A percentile compares a stretch with the other conserved stretches of the same genome.
These are phyloP conservation scores for Mya arenaria DNA, from an alignment of 1,140 invertebrate species.

Conservation along the genomic window DNA sequence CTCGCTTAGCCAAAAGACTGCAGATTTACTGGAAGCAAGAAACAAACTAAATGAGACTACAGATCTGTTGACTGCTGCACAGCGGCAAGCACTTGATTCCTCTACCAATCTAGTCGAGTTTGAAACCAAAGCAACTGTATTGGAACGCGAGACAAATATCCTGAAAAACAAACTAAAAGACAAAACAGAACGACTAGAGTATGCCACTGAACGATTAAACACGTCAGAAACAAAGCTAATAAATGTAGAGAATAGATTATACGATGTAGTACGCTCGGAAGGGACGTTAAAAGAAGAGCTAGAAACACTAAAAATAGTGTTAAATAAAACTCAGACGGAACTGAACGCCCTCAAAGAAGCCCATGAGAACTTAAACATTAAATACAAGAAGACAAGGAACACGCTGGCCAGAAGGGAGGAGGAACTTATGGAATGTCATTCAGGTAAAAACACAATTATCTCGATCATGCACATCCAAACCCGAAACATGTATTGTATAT, in stretches of 20 bases:
- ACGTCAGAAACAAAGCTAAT: constrained; percentile 26
- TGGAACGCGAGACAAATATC: constrained; percentile 41
- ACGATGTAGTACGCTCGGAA: constrained; percentile 44
- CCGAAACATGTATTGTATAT: too few relatives aligned
- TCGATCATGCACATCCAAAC: too few relatives aligned
- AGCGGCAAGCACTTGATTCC: constrained; percentile 26
- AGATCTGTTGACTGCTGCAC: constrained; percentile 31
- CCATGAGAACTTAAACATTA: constrained; percentile 11
- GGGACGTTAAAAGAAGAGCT: constrained; percentile 35
- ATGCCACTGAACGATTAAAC: constrained; percentile 32
- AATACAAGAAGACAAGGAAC: constrained; percentile 14
- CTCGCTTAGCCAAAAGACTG: constrained; percentile 26
- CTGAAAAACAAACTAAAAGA: constrained; percentile 49
- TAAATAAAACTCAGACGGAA: constrained; percentile 1
- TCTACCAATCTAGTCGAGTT: constrained; percentile 7
- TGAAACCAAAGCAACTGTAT: constrained; percentile 15
- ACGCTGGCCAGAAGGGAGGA: constrained; percentile 18
- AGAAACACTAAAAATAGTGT: constrained; percentile 10
- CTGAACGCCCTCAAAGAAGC: constrained; percentile 17
- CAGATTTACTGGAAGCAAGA: constrained; percentile 40
- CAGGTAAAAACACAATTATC: too few relatives aligned
- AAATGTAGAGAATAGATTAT: constrained; percentile 37
- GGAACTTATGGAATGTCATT: constrained; percentile 50
- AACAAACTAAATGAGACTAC: constrained; percentile 44
- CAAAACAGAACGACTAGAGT: constrained; percentile 42